Base-by-base conservation (phyloP, 2,888 invertebrate genomes). In the Endotricha flammealis region DNA sequence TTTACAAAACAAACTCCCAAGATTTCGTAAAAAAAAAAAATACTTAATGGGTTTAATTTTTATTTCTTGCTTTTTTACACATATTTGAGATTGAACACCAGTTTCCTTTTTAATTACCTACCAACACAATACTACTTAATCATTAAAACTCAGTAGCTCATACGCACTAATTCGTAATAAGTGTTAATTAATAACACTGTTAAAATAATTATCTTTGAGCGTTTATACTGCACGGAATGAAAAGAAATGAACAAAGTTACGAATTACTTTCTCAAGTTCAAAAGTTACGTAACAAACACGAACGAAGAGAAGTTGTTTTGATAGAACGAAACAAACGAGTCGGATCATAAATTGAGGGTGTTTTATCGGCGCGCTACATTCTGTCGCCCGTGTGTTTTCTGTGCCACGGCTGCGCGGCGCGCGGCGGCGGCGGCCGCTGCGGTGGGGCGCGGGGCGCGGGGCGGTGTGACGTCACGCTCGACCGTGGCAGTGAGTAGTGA, bases 401-500 rank as follows among this genome's bases (percentile, higher is more conserved):
- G 82, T 77, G 81, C 73, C 79, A 76, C 72, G 79, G 77, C 62
- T 73, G 75, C 75, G 72, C 65, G 72, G 43, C 57, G 48, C 39
- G 51, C 43, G 56, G 41, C 43, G 56, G 51, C 43, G 58, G n/a
- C n/a, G n/a, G n/a, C n/a, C n/a, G n/a, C n/a, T n/a, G n/a, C n/a
- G n/a, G n/a, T 46, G 57, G 48, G 48, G 55, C 38, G 52, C 46
- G 56, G 57, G 54, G 53, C 38, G 58, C 48, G 70, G 58, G 57
- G 67, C 48, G 58, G 54, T 52, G 79, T 82, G 85, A 85, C 86
- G 85, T 83, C 85, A 83, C 79, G 65, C 55, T 63, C 83, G 86
- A 83, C 86, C 87, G 83, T 86, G 87, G 83, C 86, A 85, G 85
- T 86, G 80, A 73, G 73, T 58, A 72, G 72, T 67, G 80, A 79